Conservation (phyloP, 2,113 vertebrate species). For the Oreochromis spilurus region DNA sequence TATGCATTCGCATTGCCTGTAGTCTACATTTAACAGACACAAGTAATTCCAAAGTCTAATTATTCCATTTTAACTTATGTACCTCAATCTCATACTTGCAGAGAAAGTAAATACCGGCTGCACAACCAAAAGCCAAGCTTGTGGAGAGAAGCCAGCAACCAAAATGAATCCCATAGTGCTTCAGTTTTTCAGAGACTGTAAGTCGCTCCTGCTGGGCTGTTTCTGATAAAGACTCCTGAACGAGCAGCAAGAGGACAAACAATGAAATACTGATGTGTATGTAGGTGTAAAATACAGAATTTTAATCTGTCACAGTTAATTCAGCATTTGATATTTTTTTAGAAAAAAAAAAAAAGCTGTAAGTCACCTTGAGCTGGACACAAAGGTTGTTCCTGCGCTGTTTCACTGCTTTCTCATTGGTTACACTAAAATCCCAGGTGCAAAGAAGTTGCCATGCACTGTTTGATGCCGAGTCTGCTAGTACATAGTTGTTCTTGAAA, state of each 20-base stretch:
- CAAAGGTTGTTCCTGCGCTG: slow-evolving; percentile 84
- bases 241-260: background rate
- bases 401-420: slow-evolving; percentile 81
- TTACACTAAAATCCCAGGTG: slow-evolving; percentile 90
- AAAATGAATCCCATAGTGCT: slow-evolving; percentile 61
- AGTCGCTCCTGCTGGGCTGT: slow-evolving; percentile 43
- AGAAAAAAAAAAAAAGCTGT: background rate
- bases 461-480: slow-evolving; percentile 59
- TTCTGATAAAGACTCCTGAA: slow-evolving; percentile 84
- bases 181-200: slow-evolving; percentile 59
- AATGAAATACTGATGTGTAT: background rate
- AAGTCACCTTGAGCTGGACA: slow-evolving; percentile 84
- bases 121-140: slow-evolving; percentile 72
- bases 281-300: background rate
- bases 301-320: background rate
- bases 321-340: background rate
- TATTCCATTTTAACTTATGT: background rate
- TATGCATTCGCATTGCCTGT: background rate
- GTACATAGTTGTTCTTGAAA: slow-evolving; percentile 80
- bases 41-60: background rate
- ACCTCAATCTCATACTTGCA: slow-evolving; percentile 75
- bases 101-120: slow-evolving; percentile 78
- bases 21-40: background rate
- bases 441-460: slow-evolving; percentile 83
- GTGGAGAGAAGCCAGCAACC: slow-evolving; percentile 79